Percentiles rank a stretch among this genome's conserved stretches.
Evolutionary conservation across 2,797 vertebrate genomes (phyloP).

Genomic region (Cynopterus sphinx): DNA sequence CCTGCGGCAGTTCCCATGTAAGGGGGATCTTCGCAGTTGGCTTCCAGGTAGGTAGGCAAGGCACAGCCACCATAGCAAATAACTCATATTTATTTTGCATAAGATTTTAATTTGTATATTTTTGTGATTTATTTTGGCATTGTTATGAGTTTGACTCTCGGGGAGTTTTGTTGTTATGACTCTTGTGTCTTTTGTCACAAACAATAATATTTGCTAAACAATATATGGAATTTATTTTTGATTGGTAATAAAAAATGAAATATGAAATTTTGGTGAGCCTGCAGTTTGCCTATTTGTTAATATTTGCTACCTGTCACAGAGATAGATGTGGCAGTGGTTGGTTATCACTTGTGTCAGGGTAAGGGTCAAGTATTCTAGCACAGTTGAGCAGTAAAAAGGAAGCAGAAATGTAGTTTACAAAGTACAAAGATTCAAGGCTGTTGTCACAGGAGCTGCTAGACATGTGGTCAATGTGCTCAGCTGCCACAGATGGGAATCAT

Average conservation of each 20-base stretch:
- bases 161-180: conserved; percentile 81
- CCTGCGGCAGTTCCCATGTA: conserved; percentile 1
- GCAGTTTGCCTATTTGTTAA: not conserved
- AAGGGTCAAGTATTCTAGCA: not conserved
- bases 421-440: not conserved
- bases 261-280: conserved; percentile 33
- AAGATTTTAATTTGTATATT: conserved; percentile 86
- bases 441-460: not conserved
- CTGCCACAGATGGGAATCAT: not conserved
- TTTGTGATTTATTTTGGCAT: conserved; percentile 82
- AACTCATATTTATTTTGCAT: conserved; percentile 90
- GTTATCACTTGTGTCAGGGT: not conserved
- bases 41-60: conserved; percentile 60
- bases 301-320: not conserved
- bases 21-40: conserved; percentile 15
- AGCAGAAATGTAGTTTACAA: not conserved
- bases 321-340: not conserved
- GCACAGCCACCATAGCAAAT: conserved; percentile 60
- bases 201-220: conserved; percentile 80
- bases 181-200: conserved; percentile 82
- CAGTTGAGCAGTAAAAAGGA: not conserved
- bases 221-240: conserved; percentile 84
- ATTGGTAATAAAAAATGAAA: conserved; percentile 82
- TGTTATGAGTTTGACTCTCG: conserved; percentile 79
- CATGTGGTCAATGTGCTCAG: not conserved